A percentile compares a stretch with the other conserved stretches of the same genome.
phyloP scores from a whole-genome alignment of 2,888 invertebrate genomes.

The Phyllotreta striolata region DNA sequence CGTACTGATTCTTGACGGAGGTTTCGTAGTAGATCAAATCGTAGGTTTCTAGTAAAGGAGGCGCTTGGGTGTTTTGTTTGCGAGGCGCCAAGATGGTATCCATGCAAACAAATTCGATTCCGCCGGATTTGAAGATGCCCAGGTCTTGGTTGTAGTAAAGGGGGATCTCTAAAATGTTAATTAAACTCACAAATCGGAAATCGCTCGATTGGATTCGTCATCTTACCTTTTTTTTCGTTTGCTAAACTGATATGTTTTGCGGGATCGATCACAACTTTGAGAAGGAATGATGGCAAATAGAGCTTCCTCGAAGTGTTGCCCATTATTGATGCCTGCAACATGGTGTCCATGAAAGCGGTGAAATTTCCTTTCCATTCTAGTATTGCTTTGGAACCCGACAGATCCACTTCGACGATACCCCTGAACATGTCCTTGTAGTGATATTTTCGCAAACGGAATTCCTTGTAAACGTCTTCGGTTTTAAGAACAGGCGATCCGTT shows the following conservation, averaged over 20 bases:
- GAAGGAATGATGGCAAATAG: slow-evolving; percentile 68
- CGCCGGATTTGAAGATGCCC: slow-evolving; percentile 63
- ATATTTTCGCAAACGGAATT: slow-evolving; percentile 61
- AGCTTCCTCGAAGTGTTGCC: slow-evolving; percentile 59
- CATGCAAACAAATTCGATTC: slow-evolving; percentile 68
- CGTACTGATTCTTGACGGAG: slow-evolving; percentile 31
- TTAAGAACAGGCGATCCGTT: slow-evolving; percentile 33
- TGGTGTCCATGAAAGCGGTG: slow-evolving; percentile 74
- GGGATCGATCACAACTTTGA: slow-evolving; percentile 66
- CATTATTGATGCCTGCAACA: slow-evolving; percentile 71
- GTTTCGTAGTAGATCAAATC: slow-evolving; percentile 64
- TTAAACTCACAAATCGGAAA: not conserved
- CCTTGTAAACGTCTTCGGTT: slow-evolving; percentile 57
- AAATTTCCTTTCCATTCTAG: slow-evolving; percentile 70
- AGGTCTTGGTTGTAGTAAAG: slow-evolving; percentile 58
- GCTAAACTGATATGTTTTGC: slow-evolving; percentile 54
- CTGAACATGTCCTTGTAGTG: slow-evolving; percentile 64
- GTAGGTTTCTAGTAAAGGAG: slow-evolving; percentile 66
- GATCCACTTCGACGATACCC: slow-evolving; percentile 62
- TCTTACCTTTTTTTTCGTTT: slow-evolving; percentile 16
- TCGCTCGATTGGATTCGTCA: not conserved
- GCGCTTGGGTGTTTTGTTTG: slow-evolving; percentile 60
- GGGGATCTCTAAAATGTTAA: slow-evolving; percentile 54
- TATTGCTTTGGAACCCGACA: slow-evolving; percentile 56
- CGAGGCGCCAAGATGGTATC: slow-evolving; percentile 66